Conservation (phyloP, 2,888 invertebrate species). For the Julus scanicus region DNA sequence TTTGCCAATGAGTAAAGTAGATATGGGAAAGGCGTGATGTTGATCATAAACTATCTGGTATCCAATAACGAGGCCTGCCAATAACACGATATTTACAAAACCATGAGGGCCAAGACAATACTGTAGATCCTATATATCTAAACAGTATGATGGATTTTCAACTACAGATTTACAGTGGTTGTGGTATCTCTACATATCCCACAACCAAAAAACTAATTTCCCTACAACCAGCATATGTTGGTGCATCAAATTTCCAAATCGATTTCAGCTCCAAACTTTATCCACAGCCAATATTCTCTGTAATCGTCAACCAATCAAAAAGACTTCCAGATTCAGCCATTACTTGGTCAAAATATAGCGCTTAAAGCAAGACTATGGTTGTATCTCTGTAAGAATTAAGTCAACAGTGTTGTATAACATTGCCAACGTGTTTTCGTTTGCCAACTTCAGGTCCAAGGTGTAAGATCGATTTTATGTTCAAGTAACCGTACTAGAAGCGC, state of each 20-base stretch:
- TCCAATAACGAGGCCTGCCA: too few relatives aligned
- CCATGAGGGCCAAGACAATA: too few relatives aligned
- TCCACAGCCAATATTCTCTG: not conserved
- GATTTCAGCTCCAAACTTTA: not conserved
- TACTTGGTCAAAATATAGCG: not conserved
- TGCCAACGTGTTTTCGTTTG: not conserved
- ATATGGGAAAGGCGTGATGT: too few relatives aligned
- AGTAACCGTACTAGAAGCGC: not conserved
- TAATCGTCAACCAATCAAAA: not conserved
- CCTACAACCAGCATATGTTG: not conserved
- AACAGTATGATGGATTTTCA: not conserved
- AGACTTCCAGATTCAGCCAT: not conserved
- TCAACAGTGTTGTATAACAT: not conserved
- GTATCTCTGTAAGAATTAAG: not conserved
- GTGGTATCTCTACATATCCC: not conserved
- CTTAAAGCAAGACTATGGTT: not conserved
- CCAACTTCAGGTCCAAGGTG: constrained; percentile 22
- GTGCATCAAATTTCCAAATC: not conserved
- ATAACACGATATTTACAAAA: too few relatives aligned
- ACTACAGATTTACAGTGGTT: not conserved
- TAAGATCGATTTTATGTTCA: constrained; percentile 15
- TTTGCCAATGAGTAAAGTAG: too few relatives aligned
- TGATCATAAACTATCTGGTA: too few relatives aligned
- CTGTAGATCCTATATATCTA: too few relatives aligned
- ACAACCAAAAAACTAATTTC: not conserved